phyloP scores from a whole-genome alignment of 2,888 invertebrate genomes.

The Mellilla xanthometata region DNA sequence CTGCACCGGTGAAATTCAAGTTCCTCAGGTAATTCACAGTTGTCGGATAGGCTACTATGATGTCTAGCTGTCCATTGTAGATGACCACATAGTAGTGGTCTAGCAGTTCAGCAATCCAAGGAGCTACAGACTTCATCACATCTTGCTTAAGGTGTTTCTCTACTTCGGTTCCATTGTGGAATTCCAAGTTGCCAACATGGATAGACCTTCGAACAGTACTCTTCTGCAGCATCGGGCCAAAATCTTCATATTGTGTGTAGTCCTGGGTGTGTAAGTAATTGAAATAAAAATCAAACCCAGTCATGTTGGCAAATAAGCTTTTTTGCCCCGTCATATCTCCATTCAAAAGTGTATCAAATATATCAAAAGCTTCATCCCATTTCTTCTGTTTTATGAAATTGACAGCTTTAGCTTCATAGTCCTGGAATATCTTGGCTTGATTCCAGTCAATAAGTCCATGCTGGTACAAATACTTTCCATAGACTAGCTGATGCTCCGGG shows the following conservation, averaged over 20 bases:
- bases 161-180: slow-evolving; percentile 85
- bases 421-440: slow-evolving; percentile 82
- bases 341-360: slow-evolving; percentile 88
- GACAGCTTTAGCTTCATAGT: slow-evolving; percentile 82
- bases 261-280: slow-evolving; percentile 87
- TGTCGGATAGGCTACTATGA: slow-evolving; percentile 94
- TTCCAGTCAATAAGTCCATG: slow-evolving; percentile 87
- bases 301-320: slow-evolving; percentile 87
- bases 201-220: slow-evolving; percentile 86
- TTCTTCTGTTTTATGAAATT: slow-evolving; percentile 84
- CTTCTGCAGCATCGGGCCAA: slow-evolving; percentile 85
- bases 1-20: slow-evolving; percentile 86
- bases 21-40: slow-evolving; percentile 90
- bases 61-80: slow-evolving; percentile 95
- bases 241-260: slow-evolving; percentile 72
- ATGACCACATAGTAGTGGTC: slow-evolving; percentile 88
- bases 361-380: slow-evolving; percentile 86
- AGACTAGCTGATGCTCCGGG: slow-evolving; percentile 89
- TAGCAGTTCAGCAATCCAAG: slow-evolving; percentile 86
- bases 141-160: slow-evolving; percentile 88
- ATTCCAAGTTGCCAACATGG: slow-evolving; percentile 92
- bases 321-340: slow-evolving; percentile 83
- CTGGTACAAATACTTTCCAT: slow-evolving; percentile 91
- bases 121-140: slow-evolving; percentile 91
- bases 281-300: slow-evolving; percentile 89